These are phyloP conservation scores for Calypte anna DNA, from an alignment of 2,113 vertebrate genomes.

Conservation along the genomic window DNA sequence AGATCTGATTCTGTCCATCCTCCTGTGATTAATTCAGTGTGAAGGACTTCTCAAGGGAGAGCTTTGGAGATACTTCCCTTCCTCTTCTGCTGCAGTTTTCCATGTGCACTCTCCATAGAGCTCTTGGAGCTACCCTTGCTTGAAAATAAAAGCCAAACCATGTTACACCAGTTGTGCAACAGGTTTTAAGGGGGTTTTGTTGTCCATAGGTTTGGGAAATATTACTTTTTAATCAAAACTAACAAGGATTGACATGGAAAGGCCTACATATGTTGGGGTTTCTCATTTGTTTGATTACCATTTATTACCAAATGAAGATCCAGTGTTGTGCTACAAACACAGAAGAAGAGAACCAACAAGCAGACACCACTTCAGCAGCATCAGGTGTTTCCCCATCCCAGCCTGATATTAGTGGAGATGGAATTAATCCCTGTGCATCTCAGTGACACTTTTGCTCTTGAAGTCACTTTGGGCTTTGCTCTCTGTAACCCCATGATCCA, in stretches of 20 bases:
- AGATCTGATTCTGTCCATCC: background rate
- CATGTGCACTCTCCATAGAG: background rate
- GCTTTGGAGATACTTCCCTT: background rate
- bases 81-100: background rate
- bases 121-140: background rate
- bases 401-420: background rate
- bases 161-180: background rate
- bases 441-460: rapidly evolving
- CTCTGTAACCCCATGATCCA: background rate
- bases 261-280: background rate
- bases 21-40: background rate
- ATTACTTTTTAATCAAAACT: background rate
- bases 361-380: background rate
- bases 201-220: background rate
- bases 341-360: no score
- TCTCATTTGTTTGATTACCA: background rate
- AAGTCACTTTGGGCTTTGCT: background rate
- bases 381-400: background rate
- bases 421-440: background rate
- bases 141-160: background rate
- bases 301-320: background rate
- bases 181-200: background rate
- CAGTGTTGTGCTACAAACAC: background rate
- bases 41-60: background rate
- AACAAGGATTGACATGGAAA: background rate